Base-by-base conservation (phyloP, 2,113 vertebrate genomes). In the Archocentrus centrarchus region DNA sequence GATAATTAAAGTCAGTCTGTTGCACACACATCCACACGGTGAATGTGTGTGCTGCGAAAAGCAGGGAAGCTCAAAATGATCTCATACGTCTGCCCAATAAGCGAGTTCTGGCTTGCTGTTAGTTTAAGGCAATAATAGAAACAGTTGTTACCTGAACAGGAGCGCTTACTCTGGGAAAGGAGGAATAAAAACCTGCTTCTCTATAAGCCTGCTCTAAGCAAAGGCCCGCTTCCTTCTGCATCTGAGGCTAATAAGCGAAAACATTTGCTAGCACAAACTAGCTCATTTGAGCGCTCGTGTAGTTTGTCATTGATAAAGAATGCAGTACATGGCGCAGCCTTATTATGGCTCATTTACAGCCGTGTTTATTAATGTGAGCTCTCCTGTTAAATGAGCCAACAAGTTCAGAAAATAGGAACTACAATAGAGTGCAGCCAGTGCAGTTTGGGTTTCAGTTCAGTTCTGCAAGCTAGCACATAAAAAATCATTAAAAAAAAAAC, bases 321-420 rank as follows among this genome's bases (percentile, higher is more conserved):
- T 20, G 44, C 24, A 70, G 44, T 7, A 53, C 66, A 20, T 53
- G 44, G 24, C 10, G 7, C 44, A 2, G 22, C 75, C 11, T 57
- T 55, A 44, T 44, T 77, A 13, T 59, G 57, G n/a, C 37, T 41
- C 75, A 77, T 59, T 60, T 41, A 77, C 27, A 77, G 57, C 57
- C 22, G 18, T n/a, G 58, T 47, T 76, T 39, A 58, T 41, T 41
- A 41, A 32, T 1, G 24, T 30, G 2, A 44, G 24, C 13, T 57
- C 30, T 58, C n/a, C 24, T 47, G 44, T 15, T 20, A 53, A 73
- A 73, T 32, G 66, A 73, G 66, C 6, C 66, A 53, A 53, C 20
- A 53, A 53, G 32, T 53, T 30, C 32, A 30, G 17, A 18, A 2
- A 32, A 61, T 1, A 70, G 6, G 2, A 73, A 30, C 44, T 70